Evolutionary conservation across 1,140 invertebrate genomes (phyloP).

Genomic region (Eriocheir sinensis): DNA sequence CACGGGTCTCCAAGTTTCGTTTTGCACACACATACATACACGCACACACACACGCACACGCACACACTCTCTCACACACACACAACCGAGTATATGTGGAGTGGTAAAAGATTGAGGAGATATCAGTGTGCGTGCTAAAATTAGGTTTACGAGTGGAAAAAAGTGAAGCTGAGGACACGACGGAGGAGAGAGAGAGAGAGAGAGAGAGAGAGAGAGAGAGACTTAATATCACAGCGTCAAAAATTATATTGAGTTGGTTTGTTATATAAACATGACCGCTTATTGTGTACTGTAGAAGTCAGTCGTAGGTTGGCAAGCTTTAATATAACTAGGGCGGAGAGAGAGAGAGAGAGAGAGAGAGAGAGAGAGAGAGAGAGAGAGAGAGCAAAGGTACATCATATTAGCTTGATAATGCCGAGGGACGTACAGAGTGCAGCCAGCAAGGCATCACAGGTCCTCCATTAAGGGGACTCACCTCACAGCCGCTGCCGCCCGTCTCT

Average conservation of each 20-base stretch:
- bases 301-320: too few species aligned
- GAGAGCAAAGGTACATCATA: too few species aligned
- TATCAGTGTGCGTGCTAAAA: background rate
- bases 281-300: too few species aligned
- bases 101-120: background rate
- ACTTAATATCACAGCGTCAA: background rate
- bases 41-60: background rate
- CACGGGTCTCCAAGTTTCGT: background rate
- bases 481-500: too few species aligned
- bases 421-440: too few species aligned
- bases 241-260: too few species aligned
- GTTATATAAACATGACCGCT: too few species aligned
- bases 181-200: background rate
- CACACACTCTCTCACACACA: background rate
- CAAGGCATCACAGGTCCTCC: too few species aligned
- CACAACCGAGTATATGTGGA: background rate
- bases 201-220: constrained; percentile 22
- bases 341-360: constrained; percentile 22
- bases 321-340: background rate
- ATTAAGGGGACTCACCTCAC: too few species aligned
- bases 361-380: background rate
- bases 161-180: background rate
- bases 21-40: background rate
- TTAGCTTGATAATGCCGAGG: too few species aligned
- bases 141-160: background rate